Evolutionary conservation across 1,140 invertebrate genomes (phyloP).

Genomic region (Lutraria rhynchaena): DNA sequence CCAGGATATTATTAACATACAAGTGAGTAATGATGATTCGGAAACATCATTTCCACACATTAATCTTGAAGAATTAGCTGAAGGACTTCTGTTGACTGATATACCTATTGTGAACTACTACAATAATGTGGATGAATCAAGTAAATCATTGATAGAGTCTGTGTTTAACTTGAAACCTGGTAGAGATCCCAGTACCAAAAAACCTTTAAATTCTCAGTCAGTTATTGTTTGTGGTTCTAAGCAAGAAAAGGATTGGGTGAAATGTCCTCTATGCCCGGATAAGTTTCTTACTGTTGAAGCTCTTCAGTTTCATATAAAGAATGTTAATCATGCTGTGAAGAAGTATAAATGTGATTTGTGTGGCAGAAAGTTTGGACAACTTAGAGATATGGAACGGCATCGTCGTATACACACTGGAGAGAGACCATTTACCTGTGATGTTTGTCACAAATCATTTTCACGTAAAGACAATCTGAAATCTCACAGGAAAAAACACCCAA

Average conservation of each 20-base stretch:
- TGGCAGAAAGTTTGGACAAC: constrained; percentile 45
- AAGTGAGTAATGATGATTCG: constrained; percentile 22
- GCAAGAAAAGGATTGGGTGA: constrained; percentile 40
- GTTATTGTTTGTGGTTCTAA: constrained; percentile 36
- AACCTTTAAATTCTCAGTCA: constrained; percentile 33
- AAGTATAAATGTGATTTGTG: constrained; percentile 55
- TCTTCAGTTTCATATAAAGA: constrained; percentile 31
- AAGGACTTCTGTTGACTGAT: constrained; percentile 38
- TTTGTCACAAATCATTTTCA: constrained; percentile 48
- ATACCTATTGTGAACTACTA: constrained; percentile 39
- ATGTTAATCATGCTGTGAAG: constrained; percentile 35
- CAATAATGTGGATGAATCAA: constrained; percentile 28
- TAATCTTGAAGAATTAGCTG: constrained; percentile 43
- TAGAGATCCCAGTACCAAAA: constrained; percentile 11
- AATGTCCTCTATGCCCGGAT: constrained; percentile 44
- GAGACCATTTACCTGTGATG: constrained; percentile 42
- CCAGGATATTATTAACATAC: constrained; percentile 47
- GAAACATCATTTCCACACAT: constrained; percentile 41
- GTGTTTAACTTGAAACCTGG: constrained; percentile 40
- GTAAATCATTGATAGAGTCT: constrained; percentile 18
- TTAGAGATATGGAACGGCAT: constrained; percentile 50
- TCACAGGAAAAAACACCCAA: constrained; percentile 18
- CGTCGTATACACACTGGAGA: constrained; percentile 53
- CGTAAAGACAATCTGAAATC: constrained; percentile 56
- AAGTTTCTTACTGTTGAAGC: constrained; percentile 34